These are phyloP conservation scores for Catostylus mosaicus DNA, from an alignment of 30 jellyfish, hydroid and myxozoan species.

Conservation along the genomic window DNA sequence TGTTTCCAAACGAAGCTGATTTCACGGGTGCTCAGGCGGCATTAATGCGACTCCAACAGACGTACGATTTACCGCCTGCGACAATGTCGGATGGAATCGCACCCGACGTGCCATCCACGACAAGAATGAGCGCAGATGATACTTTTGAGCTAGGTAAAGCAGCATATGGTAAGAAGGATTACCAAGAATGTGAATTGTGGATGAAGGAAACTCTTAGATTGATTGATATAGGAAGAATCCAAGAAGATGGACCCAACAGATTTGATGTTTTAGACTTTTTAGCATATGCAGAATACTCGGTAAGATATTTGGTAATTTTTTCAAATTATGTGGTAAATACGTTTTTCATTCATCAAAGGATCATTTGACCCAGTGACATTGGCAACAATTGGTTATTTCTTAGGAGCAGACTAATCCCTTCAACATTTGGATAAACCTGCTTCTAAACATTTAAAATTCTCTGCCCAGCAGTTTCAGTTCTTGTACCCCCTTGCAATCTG, in stretches of 20 bases:
- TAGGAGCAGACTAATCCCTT: too few species aligned
- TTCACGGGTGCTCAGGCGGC: slow-evolving; percentile 93
- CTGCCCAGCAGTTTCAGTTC: too few species aligned
- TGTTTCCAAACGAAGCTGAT: slow-evolving; percentile 84
- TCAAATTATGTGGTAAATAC: neutral
- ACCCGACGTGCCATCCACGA: slow-evolving; percentile 51
- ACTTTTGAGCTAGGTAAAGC: slow-evolving; percentile 80
- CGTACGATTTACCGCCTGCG: slow-evolving; percentile 80
- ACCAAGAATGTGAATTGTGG: slow-evolving; percentile 76
- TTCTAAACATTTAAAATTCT: too few species aligned
- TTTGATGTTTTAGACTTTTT: slow-evolving; percentile 77
- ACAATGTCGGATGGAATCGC: slow-evolving; percentile 80
- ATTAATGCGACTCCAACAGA: slow-evolving; percentile 86
- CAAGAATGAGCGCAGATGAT: slow-evolving; percentile 84
- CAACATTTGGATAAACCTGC: too few species aligned
- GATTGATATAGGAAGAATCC: slow-evolving; percentile 52
- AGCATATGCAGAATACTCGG: slow-evolving; percentile 87
- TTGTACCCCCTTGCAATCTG: too few species aligned
- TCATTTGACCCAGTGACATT: too few species aligned
- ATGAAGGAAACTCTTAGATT: slow-evolving; percentile 84
- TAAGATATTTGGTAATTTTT: neutral
- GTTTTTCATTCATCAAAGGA: neutral
- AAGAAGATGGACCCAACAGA: slow-evolving; percentile 43
- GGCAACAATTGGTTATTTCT: too few species aligned
- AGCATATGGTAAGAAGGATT: slow-evolving; percentile 62